Conservation (phyloP, 2,113 vertebrate species). For the Acrocephalus kingi region DNA sequence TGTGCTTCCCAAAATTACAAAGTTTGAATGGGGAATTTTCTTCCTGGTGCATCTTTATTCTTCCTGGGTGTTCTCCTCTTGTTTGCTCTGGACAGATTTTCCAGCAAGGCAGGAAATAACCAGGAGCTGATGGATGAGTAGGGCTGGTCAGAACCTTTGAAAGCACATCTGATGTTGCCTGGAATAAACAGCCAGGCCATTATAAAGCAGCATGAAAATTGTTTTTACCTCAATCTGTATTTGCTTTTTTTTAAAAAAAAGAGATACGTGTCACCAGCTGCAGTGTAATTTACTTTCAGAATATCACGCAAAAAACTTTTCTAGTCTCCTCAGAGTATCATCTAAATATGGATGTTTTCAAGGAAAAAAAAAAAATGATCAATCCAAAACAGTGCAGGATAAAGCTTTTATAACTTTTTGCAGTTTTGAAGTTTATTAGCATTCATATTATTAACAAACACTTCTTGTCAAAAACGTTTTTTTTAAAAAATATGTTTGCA, state of each 20-base stretch:
- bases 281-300: neutral
- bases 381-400: neutral
- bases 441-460: neutral
- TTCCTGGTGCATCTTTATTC: fast-evolving
- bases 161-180: neutral
- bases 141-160: neutral
- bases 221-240: neutral
- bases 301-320: neutral
- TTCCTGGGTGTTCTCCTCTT: neutral
- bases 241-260: neutral
- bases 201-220: neutral
- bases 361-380: neutral
- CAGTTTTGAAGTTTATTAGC: neutral
- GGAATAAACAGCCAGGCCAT: neutral
- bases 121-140: neutral
- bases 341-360: neutral
- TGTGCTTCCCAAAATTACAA: neutral
- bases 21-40: neutral
- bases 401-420: neutral
- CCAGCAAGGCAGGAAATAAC: neutral
- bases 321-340: neutral
- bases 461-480: neutral
- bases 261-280: neutral
- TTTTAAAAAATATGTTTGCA: neutral
- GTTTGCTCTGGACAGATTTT: neutral